Percentiles rank a stretch among this genome's conserved stretches.
These are phyloP conservation scores for Heliocidaris erythrogramma DNA, from an alignment of 35 echinoderm and acorn worm species.

Conservation along the genomic window DNA sequence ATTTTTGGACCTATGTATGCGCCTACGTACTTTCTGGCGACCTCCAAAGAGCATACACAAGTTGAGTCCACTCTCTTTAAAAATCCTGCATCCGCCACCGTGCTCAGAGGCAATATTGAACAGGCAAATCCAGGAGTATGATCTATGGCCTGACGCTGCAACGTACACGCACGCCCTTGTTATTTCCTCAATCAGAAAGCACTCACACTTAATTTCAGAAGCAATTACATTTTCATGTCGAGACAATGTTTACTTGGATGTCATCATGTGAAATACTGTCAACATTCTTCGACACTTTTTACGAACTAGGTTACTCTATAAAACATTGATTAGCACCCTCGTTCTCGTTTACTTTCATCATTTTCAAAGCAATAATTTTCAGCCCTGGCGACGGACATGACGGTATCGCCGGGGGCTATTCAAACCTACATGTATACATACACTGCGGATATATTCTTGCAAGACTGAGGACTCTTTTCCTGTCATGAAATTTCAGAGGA, in stretches of 20 bases:
- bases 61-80: too few relatives aligned
- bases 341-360: neutral
- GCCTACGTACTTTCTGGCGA: too few relatives aligned
- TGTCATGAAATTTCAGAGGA: neutral
- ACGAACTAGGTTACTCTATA: neutral
- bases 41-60: too few relatives aligned
- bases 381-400: neutral
- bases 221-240: neutral
- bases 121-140: too few relatives aligned
- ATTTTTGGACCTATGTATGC: too few relatives aligned
- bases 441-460: too few relatives aligned
- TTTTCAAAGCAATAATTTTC: neutral
- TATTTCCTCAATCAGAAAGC: neutral
- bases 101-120: too few relatives aligned
- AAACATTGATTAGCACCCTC: neutral
- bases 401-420: neutral
- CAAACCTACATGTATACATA: neutral
- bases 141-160: too few relatives aligned
- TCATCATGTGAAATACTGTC: neutral
- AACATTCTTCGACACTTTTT: neutral
- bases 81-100: too few relatives aligned
- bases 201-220: neutral
- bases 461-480: neutral
- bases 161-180: too few relatives aligned
- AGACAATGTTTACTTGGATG: neutral